phyloP scores from a whole-genome alignment of 2,888 invertebrate genomes.

The Mythimna pallens region DNA sequence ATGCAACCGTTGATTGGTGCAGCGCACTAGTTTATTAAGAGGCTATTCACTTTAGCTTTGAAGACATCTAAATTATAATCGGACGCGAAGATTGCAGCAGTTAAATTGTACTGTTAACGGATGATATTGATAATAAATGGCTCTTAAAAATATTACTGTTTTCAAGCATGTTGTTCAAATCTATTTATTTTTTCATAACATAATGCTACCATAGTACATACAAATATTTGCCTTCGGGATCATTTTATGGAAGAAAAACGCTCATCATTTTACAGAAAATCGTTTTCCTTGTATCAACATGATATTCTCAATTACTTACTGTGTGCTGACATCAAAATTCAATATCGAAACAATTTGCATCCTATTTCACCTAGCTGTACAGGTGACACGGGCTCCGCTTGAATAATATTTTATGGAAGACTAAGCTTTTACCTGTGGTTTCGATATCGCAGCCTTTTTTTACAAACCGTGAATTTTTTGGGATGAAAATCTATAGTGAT shows the following conservation, averaged over 20 bases:
- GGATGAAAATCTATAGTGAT: too few relatives aligned
- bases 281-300: constrained; percentile 49
- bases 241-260: constrained; percentile 26
- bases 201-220: constrained; percentile 2
- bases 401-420: not conserved
- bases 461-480: too few relatives aligned
- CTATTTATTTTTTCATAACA: constrained; percentile 12
- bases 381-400: not conserved
- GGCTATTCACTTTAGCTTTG: too few relatives aligned
- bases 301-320: constrained; percentile 55
- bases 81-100: too few relatives aligned
- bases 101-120: too few relatives aligned
- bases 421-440: not conserved
- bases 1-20: too few relatives aligned
- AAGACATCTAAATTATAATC: too few relatives aligned
- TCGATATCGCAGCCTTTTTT: not conserved
- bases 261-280: constrained; percentile 36
- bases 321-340: constrained; percentile 55
- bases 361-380: constrained; percentile 3
- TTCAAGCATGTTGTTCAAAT: not conserved
- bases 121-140: not conserved
- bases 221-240: constrained; percentile 10
- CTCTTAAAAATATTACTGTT: not conserved
- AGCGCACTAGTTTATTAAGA: too few relatives aligned
- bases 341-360: constrained; percentile 54